Conservation (phyloP, 2,797 vertebrate genomes). For the Sebastes taczanowskii region DNA sequence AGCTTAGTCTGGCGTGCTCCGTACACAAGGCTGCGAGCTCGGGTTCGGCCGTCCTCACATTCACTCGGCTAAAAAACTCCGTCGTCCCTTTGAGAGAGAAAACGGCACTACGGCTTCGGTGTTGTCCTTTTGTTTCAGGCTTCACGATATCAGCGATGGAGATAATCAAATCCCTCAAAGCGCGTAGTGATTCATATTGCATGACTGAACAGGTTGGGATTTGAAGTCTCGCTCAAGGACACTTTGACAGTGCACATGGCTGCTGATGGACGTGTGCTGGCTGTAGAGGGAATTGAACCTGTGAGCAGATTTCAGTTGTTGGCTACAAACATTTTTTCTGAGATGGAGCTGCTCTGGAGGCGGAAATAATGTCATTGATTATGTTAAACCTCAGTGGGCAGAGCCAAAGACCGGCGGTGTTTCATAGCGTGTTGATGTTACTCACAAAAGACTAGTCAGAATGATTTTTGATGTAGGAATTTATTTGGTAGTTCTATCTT, state of each 20-base stretch:
- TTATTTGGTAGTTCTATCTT: neutral
- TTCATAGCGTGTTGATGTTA: neutral
- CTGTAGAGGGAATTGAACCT: constrained; percentile 40
- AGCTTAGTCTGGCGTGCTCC: constrained; percentile 33
- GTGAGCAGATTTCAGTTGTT: constrained; percentile 12
- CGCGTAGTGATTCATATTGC: constrained; percentile 29
- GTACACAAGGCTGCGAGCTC: neutral
- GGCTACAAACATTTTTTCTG: neutral
- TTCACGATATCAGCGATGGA: constrained; percentile 21
- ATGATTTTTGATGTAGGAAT: neutral
- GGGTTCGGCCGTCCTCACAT: constrained; percentile 38
- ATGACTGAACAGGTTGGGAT: constrained; percentile 47
- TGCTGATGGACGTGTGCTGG: constrained; percentile 37
- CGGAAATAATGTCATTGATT: constrained; percentile 36
- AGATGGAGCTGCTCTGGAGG: neutral
- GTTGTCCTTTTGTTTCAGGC: constrained; percentile 40
- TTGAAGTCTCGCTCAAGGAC: constrained; percentile 50
- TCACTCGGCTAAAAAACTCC: constrained; percentile 1
- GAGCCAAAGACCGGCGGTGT: neutral
- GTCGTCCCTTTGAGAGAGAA: neutral
- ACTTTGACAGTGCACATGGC: constrained; percentile 14
- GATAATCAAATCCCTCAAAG: constrained; percentile 44
- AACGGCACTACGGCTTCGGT: neutral
- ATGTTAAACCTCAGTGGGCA: constrained; percentile 15
- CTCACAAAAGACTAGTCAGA: neutral